phyloP scores from a whole-genome alignment of 2,888 invertebrate genomes.

The Galerucella calmariensis region DNA sequence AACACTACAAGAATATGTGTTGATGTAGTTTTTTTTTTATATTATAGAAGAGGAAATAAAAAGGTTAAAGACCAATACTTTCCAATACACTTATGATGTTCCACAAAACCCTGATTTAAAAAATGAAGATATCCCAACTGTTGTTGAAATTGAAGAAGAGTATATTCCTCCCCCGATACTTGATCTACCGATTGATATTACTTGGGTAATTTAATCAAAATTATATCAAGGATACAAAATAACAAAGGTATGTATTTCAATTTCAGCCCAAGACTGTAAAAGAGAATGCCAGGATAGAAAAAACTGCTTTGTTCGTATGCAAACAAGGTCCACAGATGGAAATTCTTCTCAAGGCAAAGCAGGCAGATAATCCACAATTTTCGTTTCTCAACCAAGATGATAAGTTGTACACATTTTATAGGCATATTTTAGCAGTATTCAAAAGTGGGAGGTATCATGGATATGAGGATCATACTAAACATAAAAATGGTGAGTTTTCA shows the following conservation, averaged over 20 bases:
- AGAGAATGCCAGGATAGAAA: conserved; percentile 93
- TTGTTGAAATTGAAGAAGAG: conserved; percentile 72
- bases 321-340: conserved; percentile 98
- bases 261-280: conserved; percentile 86
- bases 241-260: neutral
- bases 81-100: conserved; percentile 80
- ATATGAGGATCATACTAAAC: conserved; percentile 63
- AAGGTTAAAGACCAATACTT: conserved; percentile 79
- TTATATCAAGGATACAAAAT: neutral
- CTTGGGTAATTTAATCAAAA: conserved; percentile 70
- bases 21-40: conserved; percentile 15
- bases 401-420: conserved; percentile 88
- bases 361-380: conserved; percentile 92
- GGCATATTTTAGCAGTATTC: conserved; percentile 77
- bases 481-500: conserved; percentile 60
- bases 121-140: conserved; percentile 63
- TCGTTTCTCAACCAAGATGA: conserved; percentile 91
- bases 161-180: conserved; percentile 80
- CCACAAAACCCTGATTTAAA: conserved; percentile 65
- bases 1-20: neutral
- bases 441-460: conserved; percentile 74
- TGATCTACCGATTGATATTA: conserved; percentile 80
- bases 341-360: conserved; percentile 97
- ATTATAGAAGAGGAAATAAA: conserved; percentile 91
- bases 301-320: conserved; percentile 89